phyloP scores from a whole-genome alignment of 2,888 invertebrate species.

The Thumatha senex region DNA sequence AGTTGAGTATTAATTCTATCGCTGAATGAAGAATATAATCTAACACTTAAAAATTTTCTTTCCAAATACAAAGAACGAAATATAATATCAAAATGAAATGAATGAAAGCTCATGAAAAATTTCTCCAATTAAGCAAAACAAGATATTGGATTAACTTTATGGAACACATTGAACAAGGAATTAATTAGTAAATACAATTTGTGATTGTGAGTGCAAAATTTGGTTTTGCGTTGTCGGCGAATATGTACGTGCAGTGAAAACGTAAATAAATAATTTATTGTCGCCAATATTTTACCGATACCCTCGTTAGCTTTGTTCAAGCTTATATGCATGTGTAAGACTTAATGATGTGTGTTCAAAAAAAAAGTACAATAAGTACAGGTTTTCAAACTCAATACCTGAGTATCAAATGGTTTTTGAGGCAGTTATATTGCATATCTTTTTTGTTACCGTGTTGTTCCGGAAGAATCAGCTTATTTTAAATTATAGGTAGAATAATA shows the following conservation, averaged over 20 bases:
- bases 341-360: too few species aligned
- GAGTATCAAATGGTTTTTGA: too few species aligned
- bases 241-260: conserved; percentile 58
- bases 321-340: background rate
- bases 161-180: conserved; percentile 41
- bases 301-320: background rate
- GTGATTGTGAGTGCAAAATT: conserved; percentile 33
- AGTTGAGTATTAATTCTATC: too few species aligned
- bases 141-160: conserved; percentile 34
- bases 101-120: conserved; percentile 10
- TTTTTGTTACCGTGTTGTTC: too few species aligned
- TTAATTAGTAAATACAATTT: conserved; percentile 61
- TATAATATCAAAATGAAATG: background rate
- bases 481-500: too few species aligned
- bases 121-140: conserved; percentile 29
- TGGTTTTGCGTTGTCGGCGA: conserved; percentile 57
- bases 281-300: conserved; percentile 6
- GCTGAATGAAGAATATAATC: too few species aligned
- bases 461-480: too few species aligned
- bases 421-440: too few species aligned
- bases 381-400: too few species aligned
- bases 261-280: conserved; percentile 63
- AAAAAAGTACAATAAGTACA: too few species aligned
- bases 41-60: too few species aligned
- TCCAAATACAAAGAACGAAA: too few species aligned